phyloP scores from a whole-genome alignment of 2,113 vertebrate species.

The Laterallus jamaicensis region DNA sequence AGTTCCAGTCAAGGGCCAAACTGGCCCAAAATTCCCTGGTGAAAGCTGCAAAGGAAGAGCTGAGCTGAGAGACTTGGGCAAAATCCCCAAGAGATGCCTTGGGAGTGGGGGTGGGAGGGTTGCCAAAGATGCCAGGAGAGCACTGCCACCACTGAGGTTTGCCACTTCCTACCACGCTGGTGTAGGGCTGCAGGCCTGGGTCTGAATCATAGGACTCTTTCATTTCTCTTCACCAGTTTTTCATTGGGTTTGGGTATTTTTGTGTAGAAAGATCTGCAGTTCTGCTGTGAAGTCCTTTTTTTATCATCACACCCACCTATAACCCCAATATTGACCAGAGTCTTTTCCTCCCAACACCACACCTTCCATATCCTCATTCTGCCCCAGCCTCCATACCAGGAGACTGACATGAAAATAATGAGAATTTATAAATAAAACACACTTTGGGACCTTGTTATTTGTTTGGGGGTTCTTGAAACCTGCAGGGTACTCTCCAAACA shows the following conservation, averaged over 20 bases:
- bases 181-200: neutral
- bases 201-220: neutral
- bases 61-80: neutral
- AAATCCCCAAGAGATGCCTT: neutral
- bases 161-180: fast-evolving
- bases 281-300: neutral
- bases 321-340: neutral
- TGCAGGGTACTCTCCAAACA: neutral
- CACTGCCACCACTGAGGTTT: neutral
- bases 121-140: neutral
- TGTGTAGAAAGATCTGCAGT: neutral
- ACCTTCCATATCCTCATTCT: neutral
- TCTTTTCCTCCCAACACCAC: neutral
- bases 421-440: neutral
- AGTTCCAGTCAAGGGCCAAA: neutral
- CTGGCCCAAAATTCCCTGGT: neutral
- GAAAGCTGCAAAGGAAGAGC: neutral
- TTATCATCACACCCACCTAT: neutral
- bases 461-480: neutral
- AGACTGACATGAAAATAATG: neutral
- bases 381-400: neutral
- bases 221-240: neutral
- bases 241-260: neutral
- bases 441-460: neutral
- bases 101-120: neutral